Evolutionary conservation across 2,113 vertebrate genomes (phyloP), one percentile per base, ranked within the genome.

Genomic region (Grantiella picta): DNA sequence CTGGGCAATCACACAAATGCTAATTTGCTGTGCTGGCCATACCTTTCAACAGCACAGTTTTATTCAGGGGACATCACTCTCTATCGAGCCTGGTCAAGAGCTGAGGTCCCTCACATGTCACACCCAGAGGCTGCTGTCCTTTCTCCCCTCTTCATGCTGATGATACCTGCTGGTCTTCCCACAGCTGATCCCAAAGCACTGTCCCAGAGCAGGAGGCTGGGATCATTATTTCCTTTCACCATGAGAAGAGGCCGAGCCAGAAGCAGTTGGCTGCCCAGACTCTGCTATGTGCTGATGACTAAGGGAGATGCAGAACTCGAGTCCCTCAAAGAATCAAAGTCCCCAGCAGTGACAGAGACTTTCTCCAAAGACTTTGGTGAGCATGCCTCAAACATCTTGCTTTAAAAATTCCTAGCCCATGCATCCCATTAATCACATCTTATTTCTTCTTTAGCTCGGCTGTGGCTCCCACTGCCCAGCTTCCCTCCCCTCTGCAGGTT

Each of bases 301-400:
- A 25, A 63, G 12, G 28, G 12, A 75, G 33, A 57, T 33, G n/a
- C 13, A 72, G 35, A 86, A 70, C n/a, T 77, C 8, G 9, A 23
- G 18, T 33, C 22, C 17, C 63, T 65, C 13, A 4, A 53, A 53
- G 13, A 57, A 20, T 45, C 22, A 24, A 4, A 40, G 18, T 1
- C 12, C 12, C 42, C 42, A 38, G 16, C 1, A 65, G 40, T 0
- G 25, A 45, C 28, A 45, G 3, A 22, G 50, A n/a, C 12, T 40
- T 50, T 77, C 36, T 42, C 12, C 45, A 61, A 20, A 23, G 10
- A 20, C 27, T 72, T 72, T 2, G 1, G 12, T 0, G 0, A 45
- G 28, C 33, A 18, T 2, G 5, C 9, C 35, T 81, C 50, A 52
- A 86, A 65, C 11, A 53, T 7, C n/a, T 72, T 2, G 1, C n/a